phyloP scores from a whole-genome alignment of 2,888 invertebrate genomes.

The Limnephilus auricula region DNA sequence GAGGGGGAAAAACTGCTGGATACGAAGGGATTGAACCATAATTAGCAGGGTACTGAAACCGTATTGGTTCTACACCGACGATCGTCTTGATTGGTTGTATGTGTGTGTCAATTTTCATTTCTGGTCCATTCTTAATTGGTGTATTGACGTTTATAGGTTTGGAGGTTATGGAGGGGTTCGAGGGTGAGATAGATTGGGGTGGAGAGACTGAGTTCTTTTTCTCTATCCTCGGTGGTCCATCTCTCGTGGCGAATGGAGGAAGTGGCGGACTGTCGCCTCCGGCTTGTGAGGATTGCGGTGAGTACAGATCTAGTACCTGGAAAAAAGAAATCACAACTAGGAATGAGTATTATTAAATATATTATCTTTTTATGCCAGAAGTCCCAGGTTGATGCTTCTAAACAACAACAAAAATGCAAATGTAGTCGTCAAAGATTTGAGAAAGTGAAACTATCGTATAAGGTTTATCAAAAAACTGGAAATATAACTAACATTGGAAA shows the following conservation, averaged over 20 bases:
- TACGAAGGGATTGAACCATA: slow-evolving; percentile 72
- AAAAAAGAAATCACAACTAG: slow-evolving; percentile 60
- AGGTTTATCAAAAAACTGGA: too few species aligned
- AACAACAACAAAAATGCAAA: too few species aligned
- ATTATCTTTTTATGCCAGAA: too few species aligned
- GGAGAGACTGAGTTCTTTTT: slow-evolving; percentile 77
- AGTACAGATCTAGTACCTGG: slow-evolving; percentile 91
- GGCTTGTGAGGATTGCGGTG: slow-evolving; percentile 81
- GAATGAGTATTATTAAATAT: neutral
- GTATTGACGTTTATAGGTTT: slow-evolving; percentile 69
- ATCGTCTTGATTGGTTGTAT: slow-evolving; percentile 69
- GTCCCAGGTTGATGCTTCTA: too few species aligned
- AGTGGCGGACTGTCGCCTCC: slow-evolving; percentile 84
- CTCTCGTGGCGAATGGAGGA: slow-evolving; percentile 70
- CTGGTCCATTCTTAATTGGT: slow-evolving; percentile 74
- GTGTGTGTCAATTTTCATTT: slow-evolving; percentile 70
- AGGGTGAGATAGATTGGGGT: slow-evolving; percentile 75
- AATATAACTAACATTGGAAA: too few species aligned
- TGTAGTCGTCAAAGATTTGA: too few species aligned
- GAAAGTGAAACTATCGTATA: too few species aligned
- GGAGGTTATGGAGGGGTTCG: slow-evolving; percentile 69
- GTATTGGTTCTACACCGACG: slow-evolving; percentile 67
- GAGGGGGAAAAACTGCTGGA: slow-evolving; percentile 72
- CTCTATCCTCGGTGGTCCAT: slow-evolving; percentile 71
- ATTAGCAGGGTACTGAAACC: slow-evolving; percentile 68